Evolutionary conservation across 2,113 vertebrate genomes (phyloP).

Genomic region (Scopus umbretta): DNA sequence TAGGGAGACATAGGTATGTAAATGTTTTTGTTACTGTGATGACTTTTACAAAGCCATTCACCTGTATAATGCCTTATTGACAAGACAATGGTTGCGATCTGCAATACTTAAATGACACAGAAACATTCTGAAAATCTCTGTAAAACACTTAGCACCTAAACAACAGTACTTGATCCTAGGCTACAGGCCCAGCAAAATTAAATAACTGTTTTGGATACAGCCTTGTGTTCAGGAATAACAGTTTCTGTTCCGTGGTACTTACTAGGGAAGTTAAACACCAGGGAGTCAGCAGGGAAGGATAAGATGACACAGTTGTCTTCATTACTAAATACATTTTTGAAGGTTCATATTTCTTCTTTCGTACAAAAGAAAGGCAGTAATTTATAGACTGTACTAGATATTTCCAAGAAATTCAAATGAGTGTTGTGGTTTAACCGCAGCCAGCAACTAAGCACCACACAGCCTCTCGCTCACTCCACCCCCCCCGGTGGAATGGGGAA

Average conservation of each 20-base stretch:
- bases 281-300: not conserved
- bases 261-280: not conserved
- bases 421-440: no score
- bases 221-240: not conserved
- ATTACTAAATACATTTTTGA: not conserved
- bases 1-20: not conserved
- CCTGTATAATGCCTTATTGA: not conserved
- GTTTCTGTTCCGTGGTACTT: not conserved
- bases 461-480: no score
- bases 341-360: not conserved
- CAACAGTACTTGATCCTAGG: not conserved
- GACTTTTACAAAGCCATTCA: not conserved
- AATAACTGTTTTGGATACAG: not conserved
- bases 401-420: not conserved
- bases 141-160: not conserved
- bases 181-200: not conserved
- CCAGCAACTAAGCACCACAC: no score
- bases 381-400: not conserved
- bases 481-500: no score
- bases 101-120: not conserved
- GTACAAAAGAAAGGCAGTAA: not conserved
- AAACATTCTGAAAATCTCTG: not conserved
- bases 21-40: not conserved
- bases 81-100: not conserved
- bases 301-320: not conserved